Conservation (phyloP, 2,113 vertebrate genomes). For the Willisornis vidua region DNA sequence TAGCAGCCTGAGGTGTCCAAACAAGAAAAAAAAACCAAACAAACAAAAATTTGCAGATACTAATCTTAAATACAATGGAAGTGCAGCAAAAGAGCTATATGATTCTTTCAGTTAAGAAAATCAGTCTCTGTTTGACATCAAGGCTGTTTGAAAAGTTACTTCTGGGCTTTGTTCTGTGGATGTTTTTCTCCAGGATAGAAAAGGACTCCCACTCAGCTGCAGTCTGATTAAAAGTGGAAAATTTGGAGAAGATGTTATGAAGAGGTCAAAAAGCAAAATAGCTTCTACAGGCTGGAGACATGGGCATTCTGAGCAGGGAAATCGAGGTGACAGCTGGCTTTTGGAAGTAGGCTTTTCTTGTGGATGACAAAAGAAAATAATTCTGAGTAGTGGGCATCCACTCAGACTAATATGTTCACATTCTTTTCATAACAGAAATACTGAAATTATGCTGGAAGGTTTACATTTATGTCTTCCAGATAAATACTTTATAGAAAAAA, state of each 20-base stretch:
- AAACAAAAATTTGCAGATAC: background rate
- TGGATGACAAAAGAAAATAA: background rate
- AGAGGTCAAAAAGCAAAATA: background rate
- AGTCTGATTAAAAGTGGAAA: background rate
- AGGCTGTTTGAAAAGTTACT: background rate
- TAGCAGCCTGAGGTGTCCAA: background rate
- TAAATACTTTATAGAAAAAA: background rate
- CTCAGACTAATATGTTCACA: background rate
- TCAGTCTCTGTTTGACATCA: background rate
- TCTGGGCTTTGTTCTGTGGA: background rate
- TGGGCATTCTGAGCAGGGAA: background rate
- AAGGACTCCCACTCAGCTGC: background rate
- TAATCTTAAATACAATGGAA: background rate
- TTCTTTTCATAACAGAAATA: background rate
- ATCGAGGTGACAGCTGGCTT: rapidly evolving
- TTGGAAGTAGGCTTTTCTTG: background rate
- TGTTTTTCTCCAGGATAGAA: background rate
- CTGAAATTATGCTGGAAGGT: background rate
- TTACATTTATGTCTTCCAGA: background rate
- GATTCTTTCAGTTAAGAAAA: background rate
- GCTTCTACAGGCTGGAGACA: rapidly evolving
- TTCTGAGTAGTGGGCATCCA: rapidly evolving
- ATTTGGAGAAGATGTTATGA: background rate
- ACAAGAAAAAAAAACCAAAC: background rate
- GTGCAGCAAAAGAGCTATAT: background rate